Evolutionary conservation across 2,888 invertebrate genomes (phyloP).

Genomic region (Odontothrips loti): DNA sequence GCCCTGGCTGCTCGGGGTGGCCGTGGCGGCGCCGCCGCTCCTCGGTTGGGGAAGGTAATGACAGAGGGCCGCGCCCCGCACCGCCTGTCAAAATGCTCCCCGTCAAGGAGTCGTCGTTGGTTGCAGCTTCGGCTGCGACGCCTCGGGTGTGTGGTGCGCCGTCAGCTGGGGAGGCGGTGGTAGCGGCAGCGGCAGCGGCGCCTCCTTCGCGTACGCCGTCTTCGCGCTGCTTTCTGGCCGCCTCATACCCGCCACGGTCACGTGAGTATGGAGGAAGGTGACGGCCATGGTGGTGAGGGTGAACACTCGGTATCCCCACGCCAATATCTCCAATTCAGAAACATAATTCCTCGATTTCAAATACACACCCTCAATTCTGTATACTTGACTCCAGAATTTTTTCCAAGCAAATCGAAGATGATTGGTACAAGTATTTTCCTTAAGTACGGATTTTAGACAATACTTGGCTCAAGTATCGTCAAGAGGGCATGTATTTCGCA

Average conservation of each 20-base stretch:
- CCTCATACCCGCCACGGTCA: not conserved
- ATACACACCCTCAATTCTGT: no score
- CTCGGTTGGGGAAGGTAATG: not conserved
- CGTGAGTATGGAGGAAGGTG: not conserved
- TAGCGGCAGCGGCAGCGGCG: not conserved
- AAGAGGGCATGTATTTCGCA: no score
- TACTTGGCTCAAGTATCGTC: no score
- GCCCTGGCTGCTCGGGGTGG: slow-evolving; percentile 9
- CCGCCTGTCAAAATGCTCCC: not conserved
- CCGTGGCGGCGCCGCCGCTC: slow-evolving; percentile 5
- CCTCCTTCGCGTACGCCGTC: not conserved
- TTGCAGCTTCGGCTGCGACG: slow-evolving; percentile 10
- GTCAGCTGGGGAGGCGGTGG: not conserved
- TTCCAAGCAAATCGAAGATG: no score
- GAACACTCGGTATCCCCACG: no score
- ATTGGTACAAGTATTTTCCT: no score
- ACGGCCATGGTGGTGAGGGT: no score
- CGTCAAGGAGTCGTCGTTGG: not conserved
- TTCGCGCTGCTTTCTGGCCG: not conserved
- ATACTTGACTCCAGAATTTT: no score
- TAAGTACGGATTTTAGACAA: no score
- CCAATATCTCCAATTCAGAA: no score
- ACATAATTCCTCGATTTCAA: no score
- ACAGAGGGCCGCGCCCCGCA: not conserved
- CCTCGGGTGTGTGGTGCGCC: not conserved